phyloP scores from a whole-genome alignment of 1,140 invertebrate species.

The Pinna nobilis region DNA sequence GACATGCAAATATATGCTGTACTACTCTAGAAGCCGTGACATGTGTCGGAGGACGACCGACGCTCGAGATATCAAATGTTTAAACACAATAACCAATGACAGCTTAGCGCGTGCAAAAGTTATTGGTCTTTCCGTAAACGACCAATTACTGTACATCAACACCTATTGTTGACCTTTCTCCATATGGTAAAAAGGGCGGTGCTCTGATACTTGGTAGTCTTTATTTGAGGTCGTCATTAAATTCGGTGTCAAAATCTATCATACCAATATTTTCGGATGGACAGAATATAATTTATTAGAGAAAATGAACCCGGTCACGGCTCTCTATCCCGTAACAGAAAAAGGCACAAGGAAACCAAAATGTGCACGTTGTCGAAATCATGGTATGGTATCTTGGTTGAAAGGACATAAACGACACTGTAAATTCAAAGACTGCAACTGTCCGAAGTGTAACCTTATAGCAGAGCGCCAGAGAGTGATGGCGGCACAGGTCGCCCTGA shows the following conservation, averaged over 20 bases:
- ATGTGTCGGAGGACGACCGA: background rate
- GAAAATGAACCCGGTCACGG: conserved; percentile 62
- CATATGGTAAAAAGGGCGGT: too few relatives aligned
- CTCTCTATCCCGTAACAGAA: conserved; percentile 72
- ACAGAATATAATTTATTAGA: background rate
- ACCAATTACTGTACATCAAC: too few relatives aligned
- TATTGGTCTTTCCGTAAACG: too few relatives aligned
- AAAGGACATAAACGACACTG: conserved; percentile 95
- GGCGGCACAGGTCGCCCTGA: conserved; percentile 90
- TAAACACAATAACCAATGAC: conserved; percentile 9
- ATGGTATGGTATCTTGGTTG: conserved; percentile 86
- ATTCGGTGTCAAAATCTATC: background rate
- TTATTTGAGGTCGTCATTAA: conserved; percentile 5
- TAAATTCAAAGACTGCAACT: conserved; percentile 86
- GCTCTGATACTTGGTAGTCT: conserved; percentile 6
- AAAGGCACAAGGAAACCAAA: conserved; percentile 76
- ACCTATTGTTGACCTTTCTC: too few relatives aligned
- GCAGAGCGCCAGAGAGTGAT: conserved; percentile 76
- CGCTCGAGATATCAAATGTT: conserved; percentile 6
- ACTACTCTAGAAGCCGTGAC: background rate
- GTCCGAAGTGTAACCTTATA: conserved; percentile 88
- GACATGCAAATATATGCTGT: conserved; percentile 20
- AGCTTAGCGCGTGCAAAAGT: background rate
- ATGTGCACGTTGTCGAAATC: conserved; percentile 84
- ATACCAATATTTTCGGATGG: background rate